These are phyloP conservation scores for Pocota personata DNA, from an alignment of 2,888 invertebrate genomes.

Conservation along the genomic window DNA sequence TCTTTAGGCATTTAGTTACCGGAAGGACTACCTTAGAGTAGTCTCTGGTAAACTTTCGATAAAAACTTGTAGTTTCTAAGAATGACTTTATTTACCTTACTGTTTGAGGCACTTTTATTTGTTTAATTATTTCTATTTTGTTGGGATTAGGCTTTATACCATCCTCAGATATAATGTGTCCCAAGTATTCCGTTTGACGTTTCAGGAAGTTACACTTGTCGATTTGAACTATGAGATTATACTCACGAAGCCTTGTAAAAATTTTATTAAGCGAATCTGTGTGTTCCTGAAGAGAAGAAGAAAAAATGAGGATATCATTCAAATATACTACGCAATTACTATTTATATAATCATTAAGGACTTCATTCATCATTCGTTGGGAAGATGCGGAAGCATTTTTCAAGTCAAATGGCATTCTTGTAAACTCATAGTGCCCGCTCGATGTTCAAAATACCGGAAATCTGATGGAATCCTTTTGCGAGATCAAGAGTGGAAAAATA, in stretches of 20 bases:
- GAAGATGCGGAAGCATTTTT: too few relatives aligned
- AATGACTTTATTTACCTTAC: too few relatives aligned
- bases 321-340: conserved; percentile 14
- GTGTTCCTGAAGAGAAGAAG: conserved; percentile 14
- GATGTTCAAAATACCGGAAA: conserved; percentile 55
- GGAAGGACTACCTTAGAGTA: too few relatives aligned
- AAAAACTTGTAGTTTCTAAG: too few relatives aligned
- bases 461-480: conserved; percentile 33
- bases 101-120: too few relatives aligned
- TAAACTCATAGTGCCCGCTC: conserved; percentile 75
- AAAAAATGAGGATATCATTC: conserved; percentile 77
- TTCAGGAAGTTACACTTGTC: not conserved
- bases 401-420: conserved; percentile 75
- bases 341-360: too few relatives aligned
- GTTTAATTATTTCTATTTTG: too few relatives aligned
- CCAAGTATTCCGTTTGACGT: not conserved
- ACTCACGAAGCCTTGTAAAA: not conserved
- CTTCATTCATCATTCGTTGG: conserved; percentile 75
- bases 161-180: not conserved
- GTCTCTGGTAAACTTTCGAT: too few relatives aligned
- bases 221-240: not conserved
- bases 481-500: conserved; percentile 22
- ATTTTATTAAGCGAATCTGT: not conserved
- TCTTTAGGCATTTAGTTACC: conserved; percentile 60
- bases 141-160: too few relatives aligned